Conservation (phyloP, 2,113 vertebrate species). For the Lasiurus cinereus region DNA sequence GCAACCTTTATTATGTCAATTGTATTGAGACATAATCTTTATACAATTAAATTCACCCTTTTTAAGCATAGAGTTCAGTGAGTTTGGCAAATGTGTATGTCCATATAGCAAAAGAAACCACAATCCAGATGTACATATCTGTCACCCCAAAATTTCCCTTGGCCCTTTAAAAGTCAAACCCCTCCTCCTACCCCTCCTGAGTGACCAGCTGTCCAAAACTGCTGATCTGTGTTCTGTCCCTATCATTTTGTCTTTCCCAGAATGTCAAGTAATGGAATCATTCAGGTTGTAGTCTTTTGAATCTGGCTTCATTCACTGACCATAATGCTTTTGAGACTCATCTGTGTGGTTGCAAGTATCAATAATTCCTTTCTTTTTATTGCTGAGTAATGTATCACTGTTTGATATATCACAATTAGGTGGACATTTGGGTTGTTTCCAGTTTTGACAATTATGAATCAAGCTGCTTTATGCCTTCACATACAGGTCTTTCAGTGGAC, state of each 20-base stretch:
- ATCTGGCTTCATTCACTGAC: neutral
- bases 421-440: neutral
- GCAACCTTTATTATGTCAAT: neutral
- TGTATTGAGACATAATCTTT: neutral
- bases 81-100: neutral
- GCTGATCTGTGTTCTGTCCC: neutral
- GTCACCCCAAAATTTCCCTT: neutral
- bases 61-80: neutral
- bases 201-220: neutral
- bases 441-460: neutral
- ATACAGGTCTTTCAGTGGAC: neutral
- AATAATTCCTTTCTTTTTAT: constrained; percentile 3
- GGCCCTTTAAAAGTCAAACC: neutral
- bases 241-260: neutral
- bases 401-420: neutral
- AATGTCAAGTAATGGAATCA: neutral
- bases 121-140: neutral
- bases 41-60: neutral
- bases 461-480: neutral
- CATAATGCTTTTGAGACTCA: neutral
- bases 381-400: neutral
- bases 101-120: neutral
- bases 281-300: neutral
- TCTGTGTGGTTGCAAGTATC: neutral
- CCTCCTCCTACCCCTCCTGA: neutral